Evolutionary conservation across 2,113 vertebrate genomes (phyloP), one percentile per base, ranked within the genome.

Genomic region (Sinocyclocheilus anophthalmus): DNA sequence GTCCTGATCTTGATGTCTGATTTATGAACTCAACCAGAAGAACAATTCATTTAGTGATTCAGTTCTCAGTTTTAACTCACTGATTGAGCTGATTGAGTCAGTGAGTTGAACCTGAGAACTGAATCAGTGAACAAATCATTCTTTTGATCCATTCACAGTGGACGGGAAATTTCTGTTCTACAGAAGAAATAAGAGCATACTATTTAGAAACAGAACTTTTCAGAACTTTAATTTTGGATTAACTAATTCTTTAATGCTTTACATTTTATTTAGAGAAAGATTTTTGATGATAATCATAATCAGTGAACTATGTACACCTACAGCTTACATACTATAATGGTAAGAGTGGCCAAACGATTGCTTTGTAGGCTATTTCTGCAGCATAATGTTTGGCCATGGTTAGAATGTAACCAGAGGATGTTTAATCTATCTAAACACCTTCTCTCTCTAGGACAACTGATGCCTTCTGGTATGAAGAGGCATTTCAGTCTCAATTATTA

Each of bases 401-500:
- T 80, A 61, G 57, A 61, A 61, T 61, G 65, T 30, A 73, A 75
- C 69, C 76, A 69, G 57, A 67, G n/a, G 65, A 80, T 57, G 45
- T 59, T 33, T 73, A 79, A 86, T 88, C 75, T 69, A 48, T 67
- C 65, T 72, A 65, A 75, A 70, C 67, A 42, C 45, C 12, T 78
- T 70, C 53, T 72, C 45, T 79, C 63, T 80, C 78, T 55, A 26
- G 18, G 63, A 67, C 63, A 72, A 61, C 69, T 30, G 33, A 61
- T 88, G 87, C 84, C 84, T 84, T 84, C 76, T n/a, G 50, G 82
- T 86, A 81, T 76, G 48, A 86, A 84, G 85, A 81, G 76, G 76
- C 88, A 86, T 86, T 86, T 88, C 67, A 81, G 82, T 83, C 82
- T 86, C 85, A 86, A 81, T 81, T 84, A 88, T 86, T 84, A 84